A percentile compares a stretch with the other conserved stretches of the same genome.
Conservation (phyloP, 2,888 invertebrate species). For the Agonum fuliginosum region DNA sequence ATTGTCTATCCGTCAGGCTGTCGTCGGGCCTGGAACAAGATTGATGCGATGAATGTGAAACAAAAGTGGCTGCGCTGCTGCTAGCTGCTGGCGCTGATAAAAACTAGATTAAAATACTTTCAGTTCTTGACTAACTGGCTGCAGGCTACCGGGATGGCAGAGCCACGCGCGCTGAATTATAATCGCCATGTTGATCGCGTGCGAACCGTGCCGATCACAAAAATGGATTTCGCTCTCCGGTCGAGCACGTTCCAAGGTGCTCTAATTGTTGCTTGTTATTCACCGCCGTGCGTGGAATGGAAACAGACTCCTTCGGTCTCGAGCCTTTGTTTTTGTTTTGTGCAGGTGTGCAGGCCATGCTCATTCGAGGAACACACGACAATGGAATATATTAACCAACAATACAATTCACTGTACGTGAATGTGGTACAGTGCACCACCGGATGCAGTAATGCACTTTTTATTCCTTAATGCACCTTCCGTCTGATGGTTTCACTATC, state of each 20-base stretch:
- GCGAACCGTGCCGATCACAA: slow-evolving; percentile 37
- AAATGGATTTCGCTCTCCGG: slow-evolving; percentile 23
- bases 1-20: slow-evolving; percentile 57
- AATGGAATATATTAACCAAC: slow-evolving; percentile 28
- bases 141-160: slow-evolving; percentile 9
- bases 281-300: slow-evolving; percentile 43
- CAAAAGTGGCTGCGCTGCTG: slow-evolving; percentile 49
- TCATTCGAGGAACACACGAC: slow-evolving; percentile 24
- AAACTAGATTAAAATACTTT: slow-evolving; percentile 60
- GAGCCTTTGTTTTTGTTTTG: slow-evolving; percentile 20
- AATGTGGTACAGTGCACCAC: not conserved
- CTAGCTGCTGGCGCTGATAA: slow-evolving; percentile 48
- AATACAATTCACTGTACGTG: not conserved
- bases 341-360: slow-evolving; percentile 39
- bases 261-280: slow-evolving; percentile 52
- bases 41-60: slow-evolving; percentile 68
- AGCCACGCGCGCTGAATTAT: slow-evolving; percentile 38
- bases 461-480: slow-evolving; percentile 4
- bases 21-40: slow-evolving; percentile 66
- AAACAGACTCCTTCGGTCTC: slow-evolving; percentile 18
- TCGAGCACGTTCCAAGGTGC: slow-evolving; percentile 46
- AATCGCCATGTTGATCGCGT: slow-evolving; percentile 41
- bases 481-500: no score
- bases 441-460: not conserved
- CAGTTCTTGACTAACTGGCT: slow-evolving; percentile 46